These are phyloP conservation scores for Hyles euphorbiae DNA, from an alignment of 1,140 invertebrate species.

Conservation along the genomic window DNA sequence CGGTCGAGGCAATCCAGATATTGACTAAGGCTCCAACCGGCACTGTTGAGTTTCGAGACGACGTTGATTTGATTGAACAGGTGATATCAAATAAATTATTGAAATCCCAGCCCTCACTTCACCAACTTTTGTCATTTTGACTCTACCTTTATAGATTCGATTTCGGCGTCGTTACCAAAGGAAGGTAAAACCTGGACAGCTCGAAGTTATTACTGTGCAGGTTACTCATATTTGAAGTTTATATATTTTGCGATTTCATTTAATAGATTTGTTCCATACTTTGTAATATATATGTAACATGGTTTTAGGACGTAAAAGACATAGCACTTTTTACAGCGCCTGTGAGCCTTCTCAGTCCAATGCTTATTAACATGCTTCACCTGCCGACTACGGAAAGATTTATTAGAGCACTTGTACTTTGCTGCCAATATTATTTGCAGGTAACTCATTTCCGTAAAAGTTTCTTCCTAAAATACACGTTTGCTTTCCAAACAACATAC, in stretches of 20 bases:
- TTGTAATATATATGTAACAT: background rate
- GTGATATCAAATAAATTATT: constrained; percentile 22
- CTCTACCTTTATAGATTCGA: constrained; percentile 64
- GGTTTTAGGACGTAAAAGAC: constrained; percentile 77
- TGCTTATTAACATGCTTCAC: constrained; percentile 78
- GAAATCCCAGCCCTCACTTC: no score
- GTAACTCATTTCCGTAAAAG: constrained; percentile 31
- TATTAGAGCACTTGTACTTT: constrained; percentile 78
- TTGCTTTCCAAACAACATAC: background rate
- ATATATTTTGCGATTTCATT: constrained; percentile 1
- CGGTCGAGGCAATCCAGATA: constrained; percentile 47
- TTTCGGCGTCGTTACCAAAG: constrained; percentile 77
- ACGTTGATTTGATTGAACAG: constrained; percentile 67
- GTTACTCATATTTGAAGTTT: constrained; percentile 31
- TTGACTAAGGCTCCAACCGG: constrained; percentile 54
- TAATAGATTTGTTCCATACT: constrained; percentile 1
- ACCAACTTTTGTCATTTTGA: constrained; percentile 1
- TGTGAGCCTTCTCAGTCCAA: constrained; percentile 68
- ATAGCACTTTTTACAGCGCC: constrained; percentile 78
- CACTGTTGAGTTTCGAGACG: constrained; percentile 60
- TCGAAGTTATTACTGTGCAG: constrained; percentile 77
- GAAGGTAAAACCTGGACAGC: constrained; percentile 70
- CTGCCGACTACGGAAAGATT: constrained; percentile 77
- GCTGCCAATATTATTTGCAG: constrained; percentile 78
- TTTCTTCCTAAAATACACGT: no score